Evolutionary conservation across 2,113 vertebrate species (phyloP).

Genomic region (Oceanites oceanicus): DNA sequence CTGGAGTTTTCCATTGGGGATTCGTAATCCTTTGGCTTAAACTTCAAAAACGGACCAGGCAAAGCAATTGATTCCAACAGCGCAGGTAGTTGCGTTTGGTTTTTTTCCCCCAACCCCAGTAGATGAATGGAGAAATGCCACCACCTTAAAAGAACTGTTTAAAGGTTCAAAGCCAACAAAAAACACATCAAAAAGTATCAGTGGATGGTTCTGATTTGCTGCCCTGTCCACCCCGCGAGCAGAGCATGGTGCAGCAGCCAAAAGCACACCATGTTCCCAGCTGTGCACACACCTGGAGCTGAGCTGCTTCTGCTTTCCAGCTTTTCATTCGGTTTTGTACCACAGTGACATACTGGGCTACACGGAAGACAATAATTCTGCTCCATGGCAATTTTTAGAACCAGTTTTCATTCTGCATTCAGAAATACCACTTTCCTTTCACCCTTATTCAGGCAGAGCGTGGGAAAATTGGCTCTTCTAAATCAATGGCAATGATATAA

Average conservation of each 20-base stretch:
- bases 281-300: background rate
- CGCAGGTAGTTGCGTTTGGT: background rate
- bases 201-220: background rate
- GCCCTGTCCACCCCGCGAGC: background rate
- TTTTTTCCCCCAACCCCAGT: rapidly evolving
- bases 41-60: background rate
- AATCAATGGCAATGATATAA: background rate
- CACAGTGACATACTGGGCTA: background rate
- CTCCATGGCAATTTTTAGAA: background rate
- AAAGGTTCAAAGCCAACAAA: background rate
- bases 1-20: background rate
- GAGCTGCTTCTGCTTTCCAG: background rate
- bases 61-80: background rate
- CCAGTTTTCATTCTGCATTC: background rate
- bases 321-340: background rate
- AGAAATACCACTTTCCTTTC: background rate
- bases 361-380: background rate
- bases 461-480: background rate
- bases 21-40: background rate
- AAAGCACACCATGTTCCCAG: background rate
- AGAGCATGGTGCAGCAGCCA: background rate
- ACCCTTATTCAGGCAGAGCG: background rate
- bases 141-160: background rate
- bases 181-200: background rate
- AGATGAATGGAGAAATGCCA: background rate